Evolutionary conservation across 2,888 invertebrate species (phyloP).

Genomic region (Coenonympha arcania): DNA sequence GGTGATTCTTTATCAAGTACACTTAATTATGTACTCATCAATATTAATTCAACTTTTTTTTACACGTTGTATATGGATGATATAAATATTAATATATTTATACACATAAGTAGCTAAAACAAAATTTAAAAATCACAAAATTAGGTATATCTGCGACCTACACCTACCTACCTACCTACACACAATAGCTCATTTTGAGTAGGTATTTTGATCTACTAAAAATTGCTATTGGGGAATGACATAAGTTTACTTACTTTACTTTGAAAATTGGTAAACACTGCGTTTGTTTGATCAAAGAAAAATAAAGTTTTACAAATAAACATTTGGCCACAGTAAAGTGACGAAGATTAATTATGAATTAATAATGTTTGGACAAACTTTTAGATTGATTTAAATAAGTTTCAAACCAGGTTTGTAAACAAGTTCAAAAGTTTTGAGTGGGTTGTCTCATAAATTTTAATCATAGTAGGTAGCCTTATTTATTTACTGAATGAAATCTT

Average conservation of each 20-base stretch:
- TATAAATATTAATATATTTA: too few species aligned
- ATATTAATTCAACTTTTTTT: too few species aligned
- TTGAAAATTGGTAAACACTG: conserved; percentile 11
- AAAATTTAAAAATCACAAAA: too few species aligned
- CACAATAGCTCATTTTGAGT: too few species aligned
- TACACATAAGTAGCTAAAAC: too few species aligned
- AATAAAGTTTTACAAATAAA: conserved; percentile 22
- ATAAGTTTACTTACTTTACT: conserved; percentile 13
- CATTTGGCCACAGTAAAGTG: conserved; percentile 19
- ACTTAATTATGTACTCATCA: too few species aligned
- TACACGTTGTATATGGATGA: too few species aligned
- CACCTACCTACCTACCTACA: too few species aligned
- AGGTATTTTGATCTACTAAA: too few species aligned
- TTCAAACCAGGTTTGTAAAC: conserved; percentile 12
- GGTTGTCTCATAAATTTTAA: conserved; percentile 14
- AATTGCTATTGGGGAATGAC: too few species aligned
- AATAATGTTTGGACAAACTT: conserved; percentile 23
- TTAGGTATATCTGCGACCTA: too few species aligned
- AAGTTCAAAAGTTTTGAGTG: conserved; percentile 9
- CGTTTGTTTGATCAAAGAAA: conserved; percentile 13
- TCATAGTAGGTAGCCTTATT: not conserved
- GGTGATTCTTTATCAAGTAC: too few species aligned
- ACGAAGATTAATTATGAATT: conserved; percentile 31
- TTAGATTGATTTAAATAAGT: conserved; percentile 27
- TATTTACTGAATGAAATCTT: not conserved